phyloP scores from a whole-genome alignment of 2,113 vertebrate genomes.

The Scortum barcoo region DNA sequence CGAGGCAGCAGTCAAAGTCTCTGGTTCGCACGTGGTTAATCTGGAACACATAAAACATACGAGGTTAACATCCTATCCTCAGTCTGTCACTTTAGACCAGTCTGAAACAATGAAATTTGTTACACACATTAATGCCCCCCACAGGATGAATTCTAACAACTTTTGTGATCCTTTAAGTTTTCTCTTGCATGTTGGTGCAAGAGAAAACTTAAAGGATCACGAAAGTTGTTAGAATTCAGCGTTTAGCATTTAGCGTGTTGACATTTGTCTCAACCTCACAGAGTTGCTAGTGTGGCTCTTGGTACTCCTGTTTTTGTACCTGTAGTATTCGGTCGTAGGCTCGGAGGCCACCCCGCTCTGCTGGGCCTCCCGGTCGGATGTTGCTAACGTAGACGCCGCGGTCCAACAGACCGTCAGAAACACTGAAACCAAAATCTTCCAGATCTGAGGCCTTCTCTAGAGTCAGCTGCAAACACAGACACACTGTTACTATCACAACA shows the following conservation, averaged over 20 bases:
- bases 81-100: no score
- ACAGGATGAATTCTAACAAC: no score
- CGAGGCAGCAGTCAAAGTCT: slow-evolving; percentile 98
- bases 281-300: neutral
- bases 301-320: slow-evolving; percentile 79
- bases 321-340: slow-evolving; percentile 95
- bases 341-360: slow-evolving; percentile 90
- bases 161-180: no score
- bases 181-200: no score
- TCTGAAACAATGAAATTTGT: no score
- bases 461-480: slow-evolving; percentile 86
- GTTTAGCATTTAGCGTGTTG: no score
- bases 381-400: slow-evolving; percentile 98
- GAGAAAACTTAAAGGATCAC: no score
- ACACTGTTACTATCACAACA: slow-evolving; percentile 16
- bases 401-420: slow-evolving; percentile 95
- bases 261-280: no score
- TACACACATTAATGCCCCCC: no score
- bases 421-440: slow-evolving; percentile 99
- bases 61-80: no score
- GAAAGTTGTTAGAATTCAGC: no score
- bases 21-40: slow-evolving; percentile 97
- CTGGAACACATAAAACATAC: slow-evolving; percentile 72
- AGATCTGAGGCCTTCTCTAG: slow-evolving; percentile 92
- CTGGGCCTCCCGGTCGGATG: slow-evolving; percentile 92